Evolutionary conservation across 1,140 invertebrate species (phyloP).

Genomic region (Linepithema humile): DNA sequence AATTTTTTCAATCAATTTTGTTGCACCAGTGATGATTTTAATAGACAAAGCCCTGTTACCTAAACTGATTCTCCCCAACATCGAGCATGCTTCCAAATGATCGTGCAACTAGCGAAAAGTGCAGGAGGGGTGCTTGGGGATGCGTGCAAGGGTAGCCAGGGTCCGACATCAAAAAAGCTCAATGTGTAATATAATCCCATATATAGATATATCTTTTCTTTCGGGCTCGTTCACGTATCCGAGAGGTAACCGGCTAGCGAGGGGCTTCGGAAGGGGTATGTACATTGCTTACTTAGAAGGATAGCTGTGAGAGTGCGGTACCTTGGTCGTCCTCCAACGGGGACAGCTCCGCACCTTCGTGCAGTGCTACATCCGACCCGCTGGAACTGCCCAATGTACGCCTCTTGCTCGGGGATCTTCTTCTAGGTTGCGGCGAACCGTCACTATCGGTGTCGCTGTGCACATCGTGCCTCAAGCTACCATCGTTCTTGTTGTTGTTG

Average conservation of each 20-base stretch:
- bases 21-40: background rate
- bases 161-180: conserved; percentile 29
- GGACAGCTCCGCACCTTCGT: conserved; percentile 86
- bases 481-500: conserved; percentile 64
- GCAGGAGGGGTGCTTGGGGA: background rate
- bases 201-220: conserved; percentile 1
- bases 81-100: background rate
- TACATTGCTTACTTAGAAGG: conserved; percentile 85
- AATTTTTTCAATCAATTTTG: background rate
- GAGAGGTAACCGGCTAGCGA: conserved; percentile 69
- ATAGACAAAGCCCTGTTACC: background rate
- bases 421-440: conserved; percentile 76
- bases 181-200: background rate
- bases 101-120: conserved; percentile 5
- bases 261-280: conserved; percentile 71
- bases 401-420: conserved; percentile 80
- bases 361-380: conserved; percentile 87
- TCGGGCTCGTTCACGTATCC: background rate
- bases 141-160: conserved; percentile 1
- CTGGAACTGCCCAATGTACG: conserved; percentile 86
- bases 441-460: conserved; percentile 82
- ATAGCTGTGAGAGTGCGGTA: conserved; percentile 81
- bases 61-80: background rate
- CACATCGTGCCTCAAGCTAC: conserved; percentile 75
- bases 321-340: conserved; percentile 85